Conservation (phyloP, 2,113 vertebrate species). For the Neodon shergylaensis region DNA sequence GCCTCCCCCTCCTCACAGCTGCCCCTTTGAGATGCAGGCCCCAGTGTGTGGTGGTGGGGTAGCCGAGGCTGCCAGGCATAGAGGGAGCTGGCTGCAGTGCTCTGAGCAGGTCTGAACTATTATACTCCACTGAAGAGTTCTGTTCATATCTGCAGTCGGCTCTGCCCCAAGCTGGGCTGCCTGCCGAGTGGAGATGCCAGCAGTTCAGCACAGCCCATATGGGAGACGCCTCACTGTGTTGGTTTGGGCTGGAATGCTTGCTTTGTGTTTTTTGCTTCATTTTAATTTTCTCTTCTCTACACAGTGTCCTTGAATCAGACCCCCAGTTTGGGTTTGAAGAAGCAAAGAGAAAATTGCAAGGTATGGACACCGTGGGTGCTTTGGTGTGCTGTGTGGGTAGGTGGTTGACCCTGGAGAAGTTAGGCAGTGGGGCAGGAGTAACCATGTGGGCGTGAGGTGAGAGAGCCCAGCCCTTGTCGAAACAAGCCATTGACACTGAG, state of each 20-base stretch:
- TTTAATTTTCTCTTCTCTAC: neutral
- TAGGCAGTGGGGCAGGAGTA: neutral
- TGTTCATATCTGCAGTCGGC: too few relatives aligned
- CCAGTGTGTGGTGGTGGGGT: neutral
- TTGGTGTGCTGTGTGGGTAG: fast-evolving
- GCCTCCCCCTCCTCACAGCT: neutral
- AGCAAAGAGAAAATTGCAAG: slow-evolving; percentile 96
- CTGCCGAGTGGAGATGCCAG: too few relatives aligned
- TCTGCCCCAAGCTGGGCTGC: neutral
- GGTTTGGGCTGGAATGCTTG: fast-evolving
- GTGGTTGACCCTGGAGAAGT: neutral
- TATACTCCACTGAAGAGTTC: too few relatives aligned
- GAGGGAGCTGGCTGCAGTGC: too few relatives aligned
- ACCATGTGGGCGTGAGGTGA: neutral
- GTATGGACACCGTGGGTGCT: slow-evolving; percentile 78
- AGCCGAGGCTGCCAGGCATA: fast-evolving
- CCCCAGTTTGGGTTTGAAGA: slow-evolving; percentile 97
- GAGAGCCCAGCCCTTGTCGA: fast-evolving
- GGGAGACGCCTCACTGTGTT: neutral
- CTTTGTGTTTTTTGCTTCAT: neutral
- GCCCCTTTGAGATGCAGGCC: neutral
- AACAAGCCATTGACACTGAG: too few relatives aligned
- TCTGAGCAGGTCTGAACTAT: neutral
- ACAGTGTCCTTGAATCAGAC: slow-evolving; percentile 95
- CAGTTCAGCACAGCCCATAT: neutral